Base-by-base conservation (phyloP, 2,888 invertebrate species). In the Cabera pusaria region DNA sequence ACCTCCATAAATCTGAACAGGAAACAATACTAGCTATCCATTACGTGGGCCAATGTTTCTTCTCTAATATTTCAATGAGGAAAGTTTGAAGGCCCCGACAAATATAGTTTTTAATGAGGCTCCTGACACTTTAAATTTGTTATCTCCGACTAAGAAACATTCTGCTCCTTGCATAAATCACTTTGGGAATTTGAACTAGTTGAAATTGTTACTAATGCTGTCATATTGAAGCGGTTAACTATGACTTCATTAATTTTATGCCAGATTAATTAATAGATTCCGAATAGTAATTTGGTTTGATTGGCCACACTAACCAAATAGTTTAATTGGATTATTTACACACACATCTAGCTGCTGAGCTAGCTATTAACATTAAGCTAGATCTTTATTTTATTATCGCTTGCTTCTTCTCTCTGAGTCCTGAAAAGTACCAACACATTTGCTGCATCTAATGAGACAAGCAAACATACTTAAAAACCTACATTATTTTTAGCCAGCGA, bases 1-100 rank as follows among this genome's bases (percentile, higher is more conserved):
- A 81, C 85, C 82, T 81, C 85, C 82, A 87, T 88, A 87, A 88
- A 88, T 88, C 85, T 84, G 84, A 70, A 64, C 67, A 64, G 71
- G 68, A 74, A 84, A 85, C 86, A 87, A 85, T 86, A 86, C 80
- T 73, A 67, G 76, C 81, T 83, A 85, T 86, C 72, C 78, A 82
- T 87, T 86, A 82, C 74, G 62, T 54, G 63, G 71, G 75, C 72
- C 72, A 71, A 78, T 82, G 78, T 77, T 82, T 72, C 79, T 74
- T 76, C 64, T 64, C 61, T 69, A 83, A 81, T 85, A 84, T 86
- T 82, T 72, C 75, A 80, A 84, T 80, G 76, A 77, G 73, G 61
- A 74, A 86, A 86, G 66, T 85, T 84, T 53, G 63, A 19, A 24
- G 59, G 68, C 60, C 64, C 67, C 64, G 65, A 69, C 73, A 78